Conservation (phyloP, 1,140 invertebrate species). For the Sitobion miscanthi region DNA sequence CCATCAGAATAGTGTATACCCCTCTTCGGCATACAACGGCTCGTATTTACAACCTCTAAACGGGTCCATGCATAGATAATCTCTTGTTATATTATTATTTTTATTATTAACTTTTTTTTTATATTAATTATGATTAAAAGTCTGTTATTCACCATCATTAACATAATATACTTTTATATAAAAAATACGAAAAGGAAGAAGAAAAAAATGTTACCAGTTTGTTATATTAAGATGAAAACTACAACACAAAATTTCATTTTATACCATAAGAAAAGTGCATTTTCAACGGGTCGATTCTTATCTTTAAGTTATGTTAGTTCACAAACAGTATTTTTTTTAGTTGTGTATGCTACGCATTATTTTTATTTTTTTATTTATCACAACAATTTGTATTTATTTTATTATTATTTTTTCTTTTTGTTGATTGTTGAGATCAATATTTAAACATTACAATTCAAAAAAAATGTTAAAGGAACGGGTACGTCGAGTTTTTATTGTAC, state of each 20-base stretch:
- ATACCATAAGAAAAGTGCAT: neutral
- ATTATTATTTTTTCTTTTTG: constrained; percentile 16
- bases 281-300: neutral
- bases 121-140: neutral
- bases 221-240: neutral
- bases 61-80: constrained; percentile 52
- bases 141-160: constrained; percentile 34
- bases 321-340: constrained; percentile 48
- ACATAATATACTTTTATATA: constrained; percentile 27
- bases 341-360: constrained; percentile 43
- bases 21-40: constrained; percentile 18
- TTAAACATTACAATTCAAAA: neutral
- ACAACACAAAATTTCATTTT: neutral
- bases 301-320: constrained; percentile 36
- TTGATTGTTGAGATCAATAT: constrained; percentile 22
- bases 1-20: constrained; percentile 46
- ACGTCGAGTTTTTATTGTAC: constrained; percentile 33
- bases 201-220: constrained; percentile 48
- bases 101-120: neutral
- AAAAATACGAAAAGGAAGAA: neutral
- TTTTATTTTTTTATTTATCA: constrained; percentile 44
- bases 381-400: constrained; percentile 9
- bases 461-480: constrained; percentile 7
- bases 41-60: constrained; percentile 51
- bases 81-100: constrained; percentile 39